Base-by-base conservation (phyloP, 1,140 invertebrate genomes). In the Papilio polyxenes region DNA sequence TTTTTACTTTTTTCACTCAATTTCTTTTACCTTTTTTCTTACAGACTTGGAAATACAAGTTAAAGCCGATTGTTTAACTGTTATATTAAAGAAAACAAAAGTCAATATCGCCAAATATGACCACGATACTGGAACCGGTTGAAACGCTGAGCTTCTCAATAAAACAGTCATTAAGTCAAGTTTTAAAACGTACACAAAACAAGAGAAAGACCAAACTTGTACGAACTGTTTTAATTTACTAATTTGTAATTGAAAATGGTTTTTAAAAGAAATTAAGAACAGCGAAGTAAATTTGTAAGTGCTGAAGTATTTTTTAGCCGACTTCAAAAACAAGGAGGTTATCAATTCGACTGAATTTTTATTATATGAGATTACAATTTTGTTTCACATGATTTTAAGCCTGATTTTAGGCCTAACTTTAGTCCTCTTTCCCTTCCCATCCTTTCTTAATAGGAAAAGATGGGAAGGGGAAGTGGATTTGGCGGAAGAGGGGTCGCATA, bases 71-170 rank as follows among this genome's bases (percentile, higher is more conserved):
- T 65, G 65, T 69, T 69, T 10, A 69, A 69, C 65, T 69, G 65
- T 72, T 40, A 56, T 56, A 37, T 7, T 37, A 40, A 72, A 72
- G 65, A 72, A 72, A 72, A 37, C 65, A 72, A 72, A 72, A 17
- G 65, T 72, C 65, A 72, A 37, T 72, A 72, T 40, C 31, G 37
- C 65, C 65, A 72, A 72, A 72, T 72, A 72, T 72, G 40, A 72
- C 62, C 62, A 9, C 11, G 11, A 40, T 15, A 72, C 65, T 37
- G 31, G 13, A 72, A 72, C 65, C 65, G 65, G 65, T 72, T 15
- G 65, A 40, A 40, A 37, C 65, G 13, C 3, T 17, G 65, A 37
- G 5, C 31, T 15, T 11, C 11, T 72, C 65, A 72, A 72, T 72
- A 72, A 72, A 72, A 72, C 65, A 11, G 23, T 72, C 15, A 72